Conservation (phyloP, 2,797 vertebrate genomes). For the Coregonus ussuriensis region DNA sequence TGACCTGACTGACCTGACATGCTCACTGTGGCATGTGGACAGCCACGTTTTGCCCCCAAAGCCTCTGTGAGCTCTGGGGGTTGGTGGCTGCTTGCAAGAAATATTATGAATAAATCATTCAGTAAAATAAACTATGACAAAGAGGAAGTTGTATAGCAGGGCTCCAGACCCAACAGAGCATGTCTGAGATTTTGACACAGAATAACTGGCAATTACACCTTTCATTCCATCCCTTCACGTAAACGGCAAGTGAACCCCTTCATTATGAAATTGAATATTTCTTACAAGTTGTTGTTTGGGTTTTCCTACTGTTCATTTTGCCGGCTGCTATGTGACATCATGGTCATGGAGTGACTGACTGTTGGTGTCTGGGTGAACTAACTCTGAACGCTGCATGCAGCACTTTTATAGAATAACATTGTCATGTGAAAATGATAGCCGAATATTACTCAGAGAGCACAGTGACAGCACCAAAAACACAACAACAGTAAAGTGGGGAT, state of each 20-base stretch:
- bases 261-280: not conserved
- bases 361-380: conserved; percentile 20
- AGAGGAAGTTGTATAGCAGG: not conserved
- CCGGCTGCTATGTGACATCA: not conserved
- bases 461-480: not conserved
- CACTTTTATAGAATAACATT: not conserved
- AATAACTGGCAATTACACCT: not conserved
- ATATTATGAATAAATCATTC: not conserved
- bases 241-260: not conserved
- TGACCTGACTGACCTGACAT: not conserved
- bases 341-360: conserved; percentile 2
- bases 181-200: not conserved
- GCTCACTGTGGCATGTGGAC: conserved; percentile 13
- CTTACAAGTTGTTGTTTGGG: conserved; percentile 3
- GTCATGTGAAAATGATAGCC: not conserved
- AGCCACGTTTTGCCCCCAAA: not conserved
- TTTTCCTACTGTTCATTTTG: not conserved
- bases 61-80: conserved; percentile 1
- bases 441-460: not conserved
- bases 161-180: not conserved
- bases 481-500: not conserved
- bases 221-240: not conserved
- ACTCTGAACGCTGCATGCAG: conserved; percentile 20
- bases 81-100: not conserved
- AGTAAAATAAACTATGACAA: not conserved